Conservation (phyloP, 1,140 invertebrate genomes). For the Zaprionus africanus region DNA sequence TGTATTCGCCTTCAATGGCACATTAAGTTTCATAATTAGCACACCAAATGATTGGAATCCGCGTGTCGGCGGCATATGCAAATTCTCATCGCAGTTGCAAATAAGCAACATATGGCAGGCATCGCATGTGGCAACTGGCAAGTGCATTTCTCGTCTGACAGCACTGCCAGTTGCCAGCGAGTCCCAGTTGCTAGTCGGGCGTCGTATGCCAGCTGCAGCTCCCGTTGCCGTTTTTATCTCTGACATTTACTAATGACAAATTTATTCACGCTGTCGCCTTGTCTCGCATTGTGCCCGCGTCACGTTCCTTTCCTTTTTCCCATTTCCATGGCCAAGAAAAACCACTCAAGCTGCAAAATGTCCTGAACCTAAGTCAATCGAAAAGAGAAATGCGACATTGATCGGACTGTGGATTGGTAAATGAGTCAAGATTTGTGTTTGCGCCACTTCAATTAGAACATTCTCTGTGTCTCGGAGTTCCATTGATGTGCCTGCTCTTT, state of each 20-base stretch:
- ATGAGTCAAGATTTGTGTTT: slow-evolving; percentile 58
- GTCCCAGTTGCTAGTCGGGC: slow-evolving; percentile 54
- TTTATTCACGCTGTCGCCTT: slow-evolving; percentile 81
- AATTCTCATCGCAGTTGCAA: slow-evolving; percentile 58
- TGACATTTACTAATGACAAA: slow-evolving; percentile 83
- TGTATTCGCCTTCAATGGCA: slow-evolving; percentile 59
- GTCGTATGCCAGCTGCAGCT: slow-evolving; percentile 38
- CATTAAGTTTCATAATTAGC: slow-evolving; percentile 82
- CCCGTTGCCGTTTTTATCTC: slow-evolving; percentile 58
- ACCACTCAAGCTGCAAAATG: slow-evolving; percentile 27
- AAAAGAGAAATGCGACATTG: slow-evolving; percentile 25
- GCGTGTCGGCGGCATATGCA: slow-evolving; percentile 40
- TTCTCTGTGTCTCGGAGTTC: slow-evolving; percentile 16
- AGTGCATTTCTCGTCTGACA: slow-evolving; percentile 55
- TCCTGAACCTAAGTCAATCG: slow-evolving; percentile 52
- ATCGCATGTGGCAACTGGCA: slow-evolving; percentile 44
- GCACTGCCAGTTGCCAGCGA: slow-evolving; percentile 26
- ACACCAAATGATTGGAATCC: slow-evolving; percentile 73
- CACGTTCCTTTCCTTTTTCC: slow-evolving; percentile 25
- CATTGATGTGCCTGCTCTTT: slow-evolving; percentile 44
- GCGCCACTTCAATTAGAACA: slow-evolving; percentile 66
- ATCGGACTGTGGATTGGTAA: slow-evolving; percentile 18
- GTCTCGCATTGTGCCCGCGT: slow-evolving; percentile 52
- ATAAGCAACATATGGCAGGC: slow-evolving; percentile 77
- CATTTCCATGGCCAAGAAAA: background rate